These are phyloP conservation scores for Otolemur crassicaudatus DNA, from an alignment of 2,797 vertebrate species.

Conservation along the genomic window DNA sequence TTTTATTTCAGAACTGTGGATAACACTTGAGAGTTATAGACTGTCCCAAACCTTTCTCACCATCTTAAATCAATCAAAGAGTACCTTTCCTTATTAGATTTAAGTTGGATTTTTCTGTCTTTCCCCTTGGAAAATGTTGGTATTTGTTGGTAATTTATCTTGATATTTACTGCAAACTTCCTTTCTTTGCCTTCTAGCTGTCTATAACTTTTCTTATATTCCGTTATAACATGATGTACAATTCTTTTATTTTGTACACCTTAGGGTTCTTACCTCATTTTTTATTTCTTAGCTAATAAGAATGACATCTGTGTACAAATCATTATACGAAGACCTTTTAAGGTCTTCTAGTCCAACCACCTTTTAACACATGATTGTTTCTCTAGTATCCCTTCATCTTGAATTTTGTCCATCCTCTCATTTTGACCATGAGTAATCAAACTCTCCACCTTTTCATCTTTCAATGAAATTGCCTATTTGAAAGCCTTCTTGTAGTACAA, in stretches of 20 bases:
- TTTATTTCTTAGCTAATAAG: not conserved
- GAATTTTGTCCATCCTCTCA: not conserved
- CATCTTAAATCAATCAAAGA: not conserved
- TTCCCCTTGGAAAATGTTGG: not conserved
- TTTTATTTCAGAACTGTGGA: conserved; percentile 61
- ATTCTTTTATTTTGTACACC: not conserved
- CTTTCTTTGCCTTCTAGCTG: not conserved
- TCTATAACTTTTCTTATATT: not conserved
- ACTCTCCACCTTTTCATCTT: not conserved
- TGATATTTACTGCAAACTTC: not conserved
- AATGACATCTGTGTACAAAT: not conserved
- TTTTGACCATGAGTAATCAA: not conserved
- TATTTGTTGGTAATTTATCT: conserved; percentile 19
- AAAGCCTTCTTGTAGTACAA: not conserved
- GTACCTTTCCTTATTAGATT: conserved; percentile 28
- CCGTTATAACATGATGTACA: not conserved
- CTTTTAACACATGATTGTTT: not conserved
- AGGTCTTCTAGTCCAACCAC: not conserved
- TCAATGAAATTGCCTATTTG: not conserved
- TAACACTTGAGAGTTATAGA: conserved; percentile 12
- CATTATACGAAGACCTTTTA: not conserved
- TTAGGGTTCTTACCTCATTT: not conserved
- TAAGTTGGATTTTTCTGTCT: conserved; percentile 10
- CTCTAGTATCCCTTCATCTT: not conserved
- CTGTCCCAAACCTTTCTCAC: conserved; percentile 14